Conservation (phyloP, 2,113 vertebrate genomes). For the Etia nguti region DNA sequence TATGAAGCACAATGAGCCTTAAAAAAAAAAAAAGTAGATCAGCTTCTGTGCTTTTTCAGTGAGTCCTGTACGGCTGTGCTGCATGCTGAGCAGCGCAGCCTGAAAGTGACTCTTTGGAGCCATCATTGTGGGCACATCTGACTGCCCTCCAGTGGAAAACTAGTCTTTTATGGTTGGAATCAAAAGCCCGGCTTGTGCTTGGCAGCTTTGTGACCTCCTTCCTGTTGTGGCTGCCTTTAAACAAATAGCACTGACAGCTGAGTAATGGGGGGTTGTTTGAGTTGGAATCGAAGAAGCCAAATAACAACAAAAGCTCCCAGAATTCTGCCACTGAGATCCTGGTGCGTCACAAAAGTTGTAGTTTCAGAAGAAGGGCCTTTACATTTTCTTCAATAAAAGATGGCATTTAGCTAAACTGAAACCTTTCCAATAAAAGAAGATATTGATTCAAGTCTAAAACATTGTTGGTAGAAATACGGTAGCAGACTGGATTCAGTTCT, state of each 20-base stretch:
- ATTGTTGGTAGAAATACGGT: background rate
- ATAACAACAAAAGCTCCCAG: conserved; percentile 24
- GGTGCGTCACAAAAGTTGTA: background rate
- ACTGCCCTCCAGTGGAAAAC: conserved; percentile 32
- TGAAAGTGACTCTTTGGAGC: conserved; percentile 35
- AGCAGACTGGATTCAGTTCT: background rate
- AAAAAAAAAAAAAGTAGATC: too few species aligned
- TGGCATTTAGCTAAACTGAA: background rate
- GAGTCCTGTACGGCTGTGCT: background rate
- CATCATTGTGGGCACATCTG: conserved; percentile 14
- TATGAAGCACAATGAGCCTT: background rate
- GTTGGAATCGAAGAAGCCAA: conserved; percentile 27
- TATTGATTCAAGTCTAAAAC: background rate
- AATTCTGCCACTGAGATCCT: background rate
- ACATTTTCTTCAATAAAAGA: background rate
- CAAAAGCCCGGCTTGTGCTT: conserved; percentile 51
- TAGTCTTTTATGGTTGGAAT: conserved; percentile 44
- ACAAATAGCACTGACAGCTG: conserved; percentile 62
- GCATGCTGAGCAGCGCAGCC: conserved; percentile 51
- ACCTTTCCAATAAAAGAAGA: background rate
- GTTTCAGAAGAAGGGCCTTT: background rate
- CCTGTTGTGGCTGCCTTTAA: conserved; percentile 47
- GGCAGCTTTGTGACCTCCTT: conserved; percentile 56
- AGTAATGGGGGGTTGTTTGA: conserved; percentile 41
- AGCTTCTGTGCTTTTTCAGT: background rate